Conservation (phyloP, 2,797 vertebrate species). For the Caiman crocodilus region DNA sequence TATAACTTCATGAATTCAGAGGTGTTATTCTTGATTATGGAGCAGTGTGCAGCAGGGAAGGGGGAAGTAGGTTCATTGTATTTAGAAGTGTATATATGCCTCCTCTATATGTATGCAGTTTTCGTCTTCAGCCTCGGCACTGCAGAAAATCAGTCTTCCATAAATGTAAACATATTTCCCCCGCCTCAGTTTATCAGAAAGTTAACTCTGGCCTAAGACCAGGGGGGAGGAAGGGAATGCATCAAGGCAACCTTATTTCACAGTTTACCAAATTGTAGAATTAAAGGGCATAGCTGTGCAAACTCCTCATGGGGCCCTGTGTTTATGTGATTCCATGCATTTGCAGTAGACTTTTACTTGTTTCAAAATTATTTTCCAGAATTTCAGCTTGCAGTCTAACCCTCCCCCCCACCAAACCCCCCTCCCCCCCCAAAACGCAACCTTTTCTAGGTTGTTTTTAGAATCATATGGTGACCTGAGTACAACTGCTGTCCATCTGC, state of each 20-base stretch:
- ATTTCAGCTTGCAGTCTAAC: background rate
- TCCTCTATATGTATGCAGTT: background rate
- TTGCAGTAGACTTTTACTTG: background rate
- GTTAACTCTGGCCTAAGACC: too few species aligned
- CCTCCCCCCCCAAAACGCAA: too few species aligned
- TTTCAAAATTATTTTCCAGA: background rate
- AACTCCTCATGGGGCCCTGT: background rate
- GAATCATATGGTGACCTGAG: background rate
- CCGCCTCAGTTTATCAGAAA: background rate
- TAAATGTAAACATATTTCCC: rapidly evolving
- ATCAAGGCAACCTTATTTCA: background rate
- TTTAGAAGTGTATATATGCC: too few species aligned
- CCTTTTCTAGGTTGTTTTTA: background rate
- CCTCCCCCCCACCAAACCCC: too few species aligned
- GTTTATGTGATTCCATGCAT: background rate
- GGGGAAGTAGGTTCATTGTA: too few species aligned
- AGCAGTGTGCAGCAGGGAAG: too few species aligned
- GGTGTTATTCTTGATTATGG: too few species aligned
- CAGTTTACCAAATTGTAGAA: background rate
- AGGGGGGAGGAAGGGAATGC: background rate
- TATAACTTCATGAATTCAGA: too few species aligned
- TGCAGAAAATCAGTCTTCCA: background rate
- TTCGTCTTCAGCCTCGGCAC: background rate
- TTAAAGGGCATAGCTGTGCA: background rate
- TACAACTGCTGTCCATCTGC: background rate